Base-by-base conservation (phyloP, 64 coral and sea anemone species). In the Astreopora myriophthalma region DNA sequence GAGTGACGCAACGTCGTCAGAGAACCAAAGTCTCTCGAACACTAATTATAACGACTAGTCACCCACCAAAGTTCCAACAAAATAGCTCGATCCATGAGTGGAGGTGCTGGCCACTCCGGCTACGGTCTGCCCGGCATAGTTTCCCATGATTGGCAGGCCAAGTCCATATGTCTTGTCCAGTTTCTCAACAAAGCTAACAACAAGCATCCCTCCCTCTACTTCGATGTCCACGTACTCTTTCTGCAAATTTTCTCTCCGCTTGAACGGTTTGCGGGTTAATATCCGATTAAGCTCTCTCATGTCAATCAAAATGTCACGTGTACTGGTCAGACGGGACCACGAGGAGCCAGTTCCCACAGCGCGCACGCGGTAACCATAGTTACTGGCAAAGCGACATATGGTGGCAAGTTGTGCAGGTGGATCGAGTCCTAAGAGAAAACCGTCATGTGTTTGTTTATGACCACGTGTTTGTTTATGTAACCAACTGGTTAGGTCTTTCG, bases 181-280 rank as follows among this genome's bases (percentile, higher is more conserved):
- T 34, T 79, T 61, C 20, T 80, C 88, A 12, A 90, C 75, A 80
- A 90, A 90, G 22, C 77, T 28, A 8, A 26, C 14, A 5, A 90
- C 55, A 33, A 9, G 36, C 75, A 80, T 90, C 19, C 88, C 88
- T 34, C 74, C 88, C 27, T 90, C 62, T 24, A 90, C 88, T 70
- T 90, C 88, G 32, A 90, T 90, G 17, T 90, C 88, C n/a, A 90
- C 88, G 48, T 49, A 90, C 24, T 90, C 88, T 48, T 90, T 80
- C 23, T 37, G 35, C 46, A 90, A 48, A 40, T 90, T 90, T 6
- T 90, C 88, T 7, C 10, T 12, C 8, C 88, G 75, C 7, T 33
- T 51, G 13, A 22, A 10, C 33, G 88, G 88, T 8, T 65, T 76
- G 8, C 28, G 16, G 0, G 88, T 81, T 40, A 90, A 48, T 16